Conservation (phyloP, 2,888 invertebrate genomes). For the Azorinus chamasolen region DNA sequence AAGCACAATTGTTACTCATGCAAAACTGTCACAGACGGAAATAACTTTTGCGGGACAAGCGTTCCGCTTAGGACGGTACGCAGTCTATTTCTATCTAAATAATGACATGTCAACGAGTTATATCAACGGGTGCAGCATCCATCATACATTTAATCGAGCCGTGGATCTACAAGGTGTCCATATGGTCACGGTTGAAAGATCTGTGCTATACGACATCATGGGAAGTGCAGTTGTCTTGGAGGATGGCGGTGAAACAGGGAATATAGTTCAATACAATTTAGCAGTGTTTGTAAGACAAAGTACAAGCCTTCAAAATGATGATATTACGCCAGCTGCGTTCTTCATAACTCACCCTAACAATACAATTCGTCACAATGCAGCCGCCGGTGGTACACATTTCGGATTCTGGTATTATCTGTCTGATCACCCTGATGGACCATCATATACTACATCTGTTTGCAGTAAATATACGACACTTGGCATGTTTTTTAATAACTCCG, state of each 20-base stretch:
- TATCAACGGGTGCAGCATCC: conserved; percentile 75
- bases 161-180: conserved; percentile 78
- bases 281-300: conserved; percentile 74
- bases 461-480: conserved; percentile 73
- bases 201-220: conserved; percentile 80
- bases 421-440: conserved; percentile 78
- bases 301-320: conserved; percentile 80
- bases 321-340: conserved; percentile 82
- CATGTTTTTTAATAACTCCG: conserved; percentile 72
- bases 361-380: conserved; percentile 73
- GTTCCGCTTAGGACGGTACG: conserved; percentile 81
- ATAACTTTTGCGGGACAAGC: conserved; percentile 77
- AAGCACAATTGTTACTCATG: conserved; percentile 48
- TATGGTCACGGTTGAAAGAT: conserved; percentile 67
- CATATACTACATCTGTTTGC: conserved; percentile 65
- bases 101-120: conserved; percentile 78
- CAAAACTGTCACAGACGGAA: conserved; percentile 69
- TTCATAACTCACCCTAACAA: conserved; percentile 83
- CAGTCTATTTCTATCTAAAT: conserved; percentile 81
- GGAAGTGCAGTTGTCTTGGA: conserved; percentile 83
- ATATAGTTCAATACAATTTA: conserved; percentile 76
- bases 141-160: conserved; percentile 80
- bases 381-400: conserved; percentile 82
- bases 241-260: conserved; percentile 81
- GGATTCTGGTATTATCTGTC: conserved; percentile 83